Evolutionary conservation across 1,140 invertebrate genomes (phyloP), one percentile per base, ranked within the genome.

Genomic region (Hypsibius dujardini): DNA sequence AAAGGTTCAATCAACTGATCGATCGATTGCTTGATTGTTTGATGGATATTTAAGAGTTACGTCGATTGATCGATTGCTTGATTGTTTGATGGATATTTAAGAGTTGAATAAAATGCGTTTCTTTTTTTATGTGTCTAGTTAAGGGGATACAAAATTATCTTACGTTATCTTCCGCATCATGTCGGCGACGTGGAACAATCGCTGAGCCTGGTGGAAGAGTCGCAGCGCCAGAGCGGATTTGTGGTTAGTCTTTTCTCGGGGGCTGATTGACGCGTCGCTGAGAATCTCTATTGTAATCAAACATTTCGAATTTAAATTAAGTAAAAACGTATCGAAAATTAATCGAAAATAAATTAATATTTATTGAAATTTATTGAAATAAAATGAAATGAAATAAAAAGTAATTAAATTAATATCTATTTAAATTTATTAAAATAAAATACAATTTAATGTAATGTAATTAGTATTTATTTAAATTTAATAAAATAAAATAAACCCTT

Each of bases 131-230:
- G 95, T 15, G 87, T 90, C 74, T 90, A 92, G 81, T 90, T 95
- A 7, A 85, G 94, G 76, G 91, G 90, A 42, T 92, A 89, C 75
- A 98, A 98, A 82, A 85, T 90, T 47, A 86, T 95, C 72, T 86
- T 93, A 0, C 86, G 88, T 59, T 86, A 91, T 80, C 84, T 98
- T 73, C 94, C 94, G 2, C 94, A 97, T 80, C 92, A 95, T 82
- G 88, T 90, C 81, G 46, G 59, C 62, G 76, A 81, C 12, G 71
- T 82, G 28, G 28, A 40, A n/a, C 46, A 40, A 62, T 87, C 91
- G 47, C 77, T 93, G 47, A 81, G 84, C 71, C 82, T 91, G 77
- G 78, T 95, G 42, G 87, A 89, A 77, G 81, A 83, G 70, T 28
- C 28, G 28, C 28, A 28, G 28, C 28, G 28, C 28, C 28, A 28